Evolutionary conservation across 2,113 vertebrate genomes (phyloP).

Genomic region (Gorsachius goisagi): DNA sequence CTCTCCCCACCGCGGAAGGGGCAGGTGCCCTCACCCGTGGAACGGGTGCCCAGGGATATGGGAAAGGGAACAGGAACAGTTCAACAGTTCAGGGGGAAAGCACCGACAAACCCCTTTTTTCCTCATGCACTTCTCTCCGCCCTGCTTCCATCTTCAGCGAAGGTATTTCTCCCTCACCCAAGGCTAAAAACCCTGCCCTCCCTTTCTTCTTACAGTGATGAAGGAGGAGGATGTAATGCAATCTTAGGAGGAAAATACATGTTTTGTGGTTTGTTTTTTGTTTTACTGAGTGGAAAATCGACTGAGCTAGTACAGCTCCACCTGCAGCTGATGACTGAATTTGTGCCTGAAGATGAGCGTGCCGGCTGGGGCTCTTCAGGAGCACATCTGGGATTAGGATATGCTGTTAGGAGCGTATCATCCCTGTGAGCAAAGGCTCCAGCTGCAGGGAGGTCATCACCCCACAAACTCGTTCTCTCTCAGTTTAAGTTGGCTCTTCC

Average conservation of each 20-base stretch:
- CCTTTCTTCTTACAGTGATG: too few relatives aligned
- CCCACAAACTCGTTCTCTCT: rapidly evolving
- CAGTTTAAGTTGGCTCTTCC: not conserved
- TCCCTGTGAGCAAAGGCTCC: not conserved
- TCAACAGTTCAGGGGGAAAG: not conserved
- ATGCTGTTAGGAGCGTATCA: rapidly evolving
- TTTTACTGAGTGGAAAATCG: not conserved
- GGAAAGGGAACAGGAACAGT: not conserved
- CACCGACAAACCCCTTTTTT: not conserved
- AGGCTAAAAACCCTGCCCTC: not conserved
- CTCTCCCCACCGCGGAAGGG: rapidly evolving
- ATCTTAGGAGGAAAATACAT: not conserved
- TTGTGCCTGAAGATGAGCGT: not conserved
- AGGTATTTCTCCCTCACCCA: not conserved
- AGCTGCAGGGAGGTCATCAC: not conserved
- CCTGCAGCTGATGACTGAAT: not conserved
- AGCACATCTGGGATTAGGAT: not conserved
- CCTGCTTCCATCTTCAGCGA: not conserved
- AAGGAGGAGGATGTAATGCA: not conserved
- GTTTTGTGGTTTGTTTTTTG: not conserved
- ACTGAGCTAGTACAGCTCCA: not conserved
- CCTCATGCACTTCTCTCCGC: not conserved
- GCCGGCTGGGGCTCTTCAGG: not conserved
- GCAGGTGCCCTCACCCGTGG: not conserved
- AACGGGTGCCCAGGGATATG: not conserved